Base-by-base conservation (phyloP, 1,140 invertebrate species). In the Aricia agestis region DNA sequence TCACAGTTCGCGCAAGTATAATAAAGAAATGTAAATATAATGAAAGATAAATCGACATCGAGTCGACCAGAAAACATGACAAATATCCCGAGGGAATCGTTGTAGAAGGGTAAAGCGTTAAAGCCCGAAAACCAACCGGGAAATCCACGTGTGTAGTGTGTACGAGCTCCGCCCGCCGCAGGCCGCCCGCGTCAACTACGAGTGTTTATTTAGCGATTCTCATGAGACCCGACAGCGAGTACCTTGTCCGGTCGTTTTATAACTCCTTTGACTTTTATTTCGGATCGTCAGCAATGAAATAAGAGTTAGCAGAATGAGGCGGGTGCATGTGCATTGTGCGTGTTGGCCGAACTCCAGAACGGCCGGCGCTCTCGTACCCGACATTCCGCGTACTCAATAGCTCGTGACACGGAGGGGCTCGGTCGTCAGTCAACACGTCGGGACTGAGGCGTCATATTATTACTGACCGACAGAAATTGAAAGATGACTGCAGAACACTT, bases 201-300 rank as follows among this genome's bases (percentile, higher is more conserved):
- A 36, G 36, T 36, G 45, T 52, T 52, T 52, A 13, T 52, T 52
- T 52, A 52, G 36, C 36, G 36, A 36, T 36, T 36, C 36, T 36
- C 6, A 5, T 36, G 36, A 36, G 36, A 36, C 36, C 36, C 36
- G 36, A 36, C 36, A 7, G 36, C 9, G 36, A 36, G 36, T 36
- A 36, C 9, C 36, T 2, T 9, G 36, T 36, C 36, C 36, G 36
- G 36, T 36, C 36, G 36, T 36, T 36, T 36, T 36, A 9, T 36
- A 36, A 7, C 36, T 36, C 6, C 9, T 36, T 2, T 36, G 36
- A 52, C 19, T 63, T 25, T 19, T 63, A 63, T 25, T 19, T 19
- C 18, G 59, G 18, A 59, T 17, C 15, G 19, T 63, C n/a, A 19
- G 19, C 59, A 63, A 63, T 63, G 59, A 63, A 63, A 63, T 31